phyloP scores from a whole-genome alignment of 2,888 invertebrate genomes.

The Steinernema carpocapsae region DNA sequence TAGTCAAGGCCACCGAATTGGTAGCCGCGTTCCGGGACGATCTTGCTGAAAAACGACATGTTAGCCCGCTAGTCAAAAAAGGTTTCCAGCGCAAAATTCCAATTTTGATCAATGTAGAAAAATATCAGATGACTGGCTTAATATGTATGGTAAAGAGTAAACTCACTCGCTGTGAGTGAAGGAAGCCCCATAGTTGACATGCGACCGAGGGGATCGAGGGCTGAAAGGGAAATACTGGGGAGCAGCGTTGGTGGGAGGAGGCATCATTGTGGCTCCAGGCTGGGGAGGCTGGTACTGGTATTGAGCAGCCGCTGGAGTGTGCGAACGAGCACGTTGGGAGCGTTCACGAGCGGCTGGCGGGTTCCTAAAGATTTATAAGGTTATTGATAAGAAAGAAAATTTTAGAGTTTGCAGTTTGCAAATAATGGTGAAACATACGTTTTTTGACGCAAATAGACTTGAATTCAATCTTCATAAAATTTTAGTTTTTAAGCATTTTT shows the following conservation, averaged over 20 bases:
- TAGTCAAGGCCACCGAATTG: slow-evolving; percentile 52
- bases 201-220: background rate
- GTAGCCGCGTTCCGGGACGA: slow-evolving; percentile 49
- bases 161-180: slow-evolving; percentile 5
- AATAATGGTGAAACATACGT: too few relatives aligned
- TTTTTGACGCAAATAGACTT: too few relatives aligned
- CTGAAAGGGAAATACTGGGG: background rate
- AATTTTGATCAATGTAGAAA: background rate
- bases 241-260: background rate
- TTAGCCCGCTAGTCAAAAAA: background rate
- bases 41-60: slow-evolving; percentile 3
- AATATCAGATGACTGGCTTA: background rate
- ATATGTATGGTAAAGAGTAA: too few relatives aligned
- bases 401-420: too few relatives aligned
- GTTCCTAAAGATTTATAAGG: slow-evolving; percentile 8
- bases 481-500: too few relatives aligned
- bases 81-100: background rate
- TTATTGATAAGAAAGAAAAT: too few relatives aligned
- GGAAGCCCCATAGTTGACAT: background rate
- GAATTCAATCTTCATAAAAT: too few relatives aligned
- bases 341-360: slow-evolving; percentile 42
- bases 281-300: background rate
- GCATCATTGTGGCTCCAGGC: slow-evolving; percentile 3
- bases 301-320: slow-evolving; percentile 38
- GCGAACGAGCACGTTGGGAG: slow-evolving; percentile 46